phyloP scores from a whole-genome alignment of 2,113 vertebrate species.

The Cryptoleucopteryx plumbea region DNA sequence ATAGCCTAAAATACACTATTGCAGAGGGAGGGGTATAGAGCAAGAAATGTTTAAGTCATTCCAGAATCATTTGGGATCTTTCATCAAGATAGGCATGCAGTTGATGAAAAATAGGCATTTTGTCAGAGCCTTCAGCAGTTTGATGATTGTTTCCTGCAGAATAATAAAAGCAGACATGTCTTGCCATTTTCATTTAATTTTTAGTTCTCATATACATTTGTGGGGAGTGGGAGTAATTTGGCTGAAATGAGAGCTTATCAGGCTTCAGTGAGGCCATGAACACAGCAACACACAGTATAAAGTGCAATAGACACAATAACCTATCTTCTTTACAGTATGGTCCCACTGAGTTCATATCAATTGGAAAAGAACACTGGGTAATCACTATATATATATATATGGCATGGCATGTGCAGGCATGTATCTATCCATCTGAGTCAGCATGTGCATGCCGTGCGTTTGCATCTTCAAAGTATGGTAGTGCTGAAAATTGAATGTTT shows the following conservation, averaged over 20 bases:
- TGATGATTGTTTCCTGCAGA: not conserved
- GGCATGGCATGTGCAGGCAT: not conserved
- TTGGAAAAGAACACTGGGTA: not conserved
- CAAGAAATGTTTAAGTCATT: not conserved
- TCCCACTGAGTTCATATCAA: not conserved
- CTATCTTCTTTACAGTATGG: not conserved
- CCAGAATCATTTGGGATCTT: not conserved
- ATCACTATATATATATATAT: not conserved
- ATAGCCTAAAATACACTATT: conserved; percentile 11
- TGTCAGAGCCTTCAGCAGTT: conserved; percentile 35
- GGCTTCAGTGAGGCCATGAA: conserved; percentile 7
- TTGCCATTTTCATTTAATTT: conserved; percentile 54
- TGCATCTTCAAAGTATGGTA: conserved; percentile 6
- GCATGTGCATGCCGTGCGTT: not conserved
- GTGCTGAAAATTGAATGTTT: conserved; percentile 36
- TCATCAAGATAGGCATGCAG: not conserved
- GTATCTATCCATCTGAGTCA: not conserved
- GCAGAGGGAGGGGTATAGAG: not conserved
- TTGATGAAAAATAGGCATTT: conserved; percentile 50
- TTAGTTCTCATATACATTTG: conserved; percentile 16
- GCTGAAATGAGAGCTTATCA: not conserved
- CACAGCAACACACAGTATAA: not conserved
- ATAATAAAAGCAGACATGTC: conserved; percentile 27
- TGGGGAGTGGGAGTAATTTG: conserved; percentile 42
- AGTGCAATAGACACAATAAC: not conserved